phyloP scores from a whole-genome alignment of 1,140 invertebrate genomes.

The Rhagoletis zephyria region DNA sequence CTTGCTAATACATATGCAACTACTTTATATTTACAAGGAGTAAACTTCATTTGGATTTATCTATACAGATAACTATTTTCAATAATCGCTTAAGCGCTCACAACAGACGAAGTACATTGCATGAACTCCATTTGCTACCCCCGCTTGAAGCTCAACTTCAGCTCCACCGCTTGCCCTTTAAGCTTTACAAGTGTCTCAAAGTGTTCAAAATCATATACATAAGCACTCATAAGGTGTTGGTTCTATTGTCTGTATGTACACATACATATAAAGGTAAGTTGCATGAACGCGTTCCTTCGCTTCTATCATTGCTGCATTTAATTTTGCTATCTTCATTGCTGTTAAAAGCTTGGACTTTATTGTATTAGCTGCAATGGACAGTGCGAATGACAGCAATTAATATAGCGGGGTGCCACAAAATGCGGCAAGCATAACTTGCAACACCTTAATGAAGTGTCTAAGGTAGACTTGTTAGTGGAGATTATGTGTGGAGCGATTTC shows the following conservation, averaged over 20 bases:
- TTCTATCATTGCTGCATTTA: neutral
- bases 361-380: neutral
- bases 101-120: neutral
- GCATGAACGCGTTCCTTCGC: neutral
- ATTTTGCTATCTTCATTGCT: neutral
- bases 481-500: neutral
- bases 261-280: neutral
- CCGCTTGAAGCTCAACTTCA: neutral
- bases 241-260: neutral
- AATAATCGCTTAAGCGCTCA: conserved; percentile 1
- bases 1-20: too few species aligned
- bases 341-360: neutral
- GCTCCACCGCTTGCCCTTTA: neutral
- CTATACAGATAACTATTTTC: neutral
- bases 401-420: neutral
- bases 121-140: neutral
- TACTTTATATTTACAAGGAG: too few species aligned
- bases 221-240: neutral
- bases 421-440: neutral
- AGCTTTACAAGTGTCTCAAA: conserved; percentile 27
- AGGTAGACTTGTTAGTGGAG: neutral
- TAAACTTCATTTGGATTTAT: too few species aligned
- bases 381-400: conserved; percentile 27
- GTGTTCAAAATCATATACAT: conserved; percentile 8
- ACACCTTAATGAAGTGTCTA: neutral